These are phyloP conservation scores for Drosophila leontia DNA, from an alignment of 1,140 invertebrate genomes.

Conservation along the genomic window DNA sequence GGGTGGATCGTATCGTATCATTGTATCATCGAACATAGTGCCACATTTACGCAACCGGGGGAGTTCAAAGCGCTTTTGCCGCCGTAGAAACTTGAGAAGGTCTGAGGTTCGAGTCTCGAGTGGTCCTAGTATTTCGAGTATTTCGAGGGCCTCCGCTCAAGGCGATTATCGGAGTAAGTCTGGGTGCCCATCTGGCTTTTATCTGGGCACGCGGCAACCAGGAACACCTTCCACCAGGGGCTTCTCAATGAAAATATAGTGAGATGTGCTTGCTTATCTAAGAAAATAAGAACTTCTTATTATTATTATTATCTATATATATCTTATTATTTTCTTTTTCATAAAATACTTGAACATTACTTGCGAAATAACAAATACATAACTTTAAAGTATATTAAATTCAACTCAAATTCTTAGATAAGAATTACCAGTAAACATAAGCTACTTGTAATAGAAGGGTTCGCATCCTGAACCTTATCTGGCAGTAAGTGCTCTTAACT, in stretches of 20 bases:
- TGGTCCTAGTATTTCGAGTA: constrained; percentile 22
- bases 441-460: constrained; percentile 12
- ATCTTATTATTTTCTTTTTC: background rate
- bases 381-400: background rate
- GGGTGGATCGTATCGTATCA: constrained; percentile 31
- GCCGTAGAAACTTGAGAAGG: constrained; percentile 35
- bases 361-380: background rate
- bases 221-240: constrained; percentile 11
- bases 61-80: constrained; percentile 45
- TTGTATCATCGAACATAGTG: constrained; percentile 14
- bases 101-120: constrained; percentile 32
- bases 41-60: constrained; percentile 32
- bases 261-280: background rate
- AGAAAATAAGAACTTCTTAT: background rate
- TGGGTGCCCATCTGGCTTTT: constrained; percentile 27
- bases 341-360: background rate
- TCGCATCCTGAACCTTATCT: constrained; percentile 8
- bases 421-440: background rate
- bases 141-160: constrained; percentile 36
- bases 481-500: background rate
- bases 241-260: background rate
- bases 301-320: no score
- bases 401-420: background rate
- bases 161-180: constrained; percentile 33
- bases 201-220: constrained; percentile 22